Evolutionary conservation across 1,140 invertebrate genomes (phyloP), one percentile per base, ranked within the genome.

Genomic region (Drosophila subobscura): DNA sequence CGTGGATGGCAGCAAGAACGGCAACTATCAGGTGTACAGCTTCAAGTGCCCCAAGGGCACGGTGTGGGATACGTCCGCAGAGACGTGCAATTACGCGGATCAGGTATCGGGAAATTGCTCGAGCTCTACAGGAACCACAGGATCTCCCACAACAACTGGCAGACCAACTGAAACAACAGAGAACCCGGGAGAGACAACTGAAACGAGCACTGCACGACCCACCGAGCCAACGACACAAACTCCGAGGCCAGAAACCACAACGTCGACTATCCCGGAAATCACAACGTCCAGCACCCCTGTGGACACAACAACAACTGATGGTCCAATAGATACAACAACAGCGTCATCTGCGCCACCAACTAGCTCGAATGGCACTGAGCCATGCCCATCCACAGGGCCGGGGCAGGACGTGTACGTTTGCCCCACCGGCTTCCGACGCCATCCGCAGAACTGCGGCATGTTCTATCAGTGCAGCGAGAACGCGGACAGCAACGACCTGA

Each of bases 361-460:
- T 5, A 92, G 93, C 40, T 37, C 33, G 10, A 37, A 12, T 37
- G 33, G 33, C 3, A 37, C 33, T 37, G 10, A 12, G 10, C 33
- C 33, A 37, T 37, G 33, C 12, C 33, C 33, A 1, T 12, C 3
- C 33, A 37, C 8, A 12, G 33, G 33, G 3, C 93, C 94, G 5
- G 94, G 95, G 59, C 96, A 97, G 92, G 92, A 95, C 58, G 90
- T 94, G 5, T 93, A 95, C 47, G 94, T 96, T 4, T 97, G 96
- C 85, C 96, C 96, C 12, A 96, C 95, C 37, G 96, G 96, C 37
- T 97, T 97, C 92, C 93, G 93, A 79, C 93, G 96, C 68, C 96
- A 97, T 93, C 96, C 96, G 0, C 95, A 96, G 89, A 95, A 96
- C 78, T 97, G 96, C 80, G 95, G 97, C 86, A 90, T 96, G 44